Conservation (phyloP, 1,140 invertebrate genomes). For the Tribolium castaneum region DNA sequence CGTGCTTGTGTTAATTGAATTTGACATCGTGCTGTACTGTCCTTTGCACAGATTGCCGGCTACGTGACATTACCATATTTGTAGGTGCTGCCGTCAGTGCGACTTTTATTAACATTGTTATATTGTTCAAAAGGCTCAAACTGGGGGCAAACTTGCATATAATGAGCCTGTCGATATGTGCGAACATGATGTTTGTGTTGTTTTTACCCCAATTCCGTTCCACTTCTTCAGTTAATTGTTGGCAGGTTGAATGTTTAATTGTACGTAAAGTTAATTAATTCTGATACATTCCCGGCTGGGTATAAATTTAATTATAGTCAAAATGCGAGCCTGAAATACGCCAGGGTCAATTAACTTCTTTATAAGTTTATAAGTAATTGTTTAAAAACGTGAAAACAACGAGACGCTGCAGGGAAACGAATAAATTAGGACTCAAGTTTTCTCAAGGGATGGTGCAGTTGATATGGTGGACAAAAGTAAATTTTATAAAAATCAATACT, state of each 20-base stretch:
- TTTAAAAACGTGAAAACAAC: conserved; percentile 3
- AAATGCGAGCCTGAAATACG: conserved; percentile 15
- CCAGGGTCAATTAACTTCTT: conserved; percentile 13
- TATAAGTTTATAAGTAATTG: conserved; percentile 25
- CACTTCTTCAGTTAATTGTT: background rate
- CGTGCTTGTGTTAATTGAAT: conserved; percentile 30
- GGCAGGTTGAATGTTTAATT: conserved; percentile 7
- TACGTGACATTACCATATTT: conserved; percentile 29
- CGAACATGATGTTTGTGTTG: background rate
- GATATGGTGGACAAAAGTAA: no score
- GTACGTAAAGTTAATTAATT: conserved; percentile 24
- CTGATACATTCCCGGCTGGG: background rate
- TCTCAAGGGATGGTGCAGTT: background rate
- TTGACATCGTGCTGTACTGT: conserved; percentile 13
- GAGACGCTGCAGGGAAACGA: background rate
- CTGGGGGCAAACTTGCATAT: background rate
- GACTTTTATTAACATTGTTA: conserved; percentile 5
- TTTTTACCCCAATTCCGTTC: background rate
- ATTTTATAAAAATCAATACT: no score
- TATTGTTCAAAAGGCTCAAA: background rate
- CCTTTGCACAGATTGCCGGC: background rate
- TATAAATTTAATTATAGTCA: conserved; percentile 24
- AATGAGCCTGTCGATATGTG: background rate
- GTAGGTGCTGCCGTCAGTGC: background rate
- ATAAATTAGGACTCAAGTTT: conserved; percentile 1